These are phyloP conservation scores for Aphelinus certus DNA, from an alignment of 1,140 invertebrate species.

Conservation along the genomic window DNA sequence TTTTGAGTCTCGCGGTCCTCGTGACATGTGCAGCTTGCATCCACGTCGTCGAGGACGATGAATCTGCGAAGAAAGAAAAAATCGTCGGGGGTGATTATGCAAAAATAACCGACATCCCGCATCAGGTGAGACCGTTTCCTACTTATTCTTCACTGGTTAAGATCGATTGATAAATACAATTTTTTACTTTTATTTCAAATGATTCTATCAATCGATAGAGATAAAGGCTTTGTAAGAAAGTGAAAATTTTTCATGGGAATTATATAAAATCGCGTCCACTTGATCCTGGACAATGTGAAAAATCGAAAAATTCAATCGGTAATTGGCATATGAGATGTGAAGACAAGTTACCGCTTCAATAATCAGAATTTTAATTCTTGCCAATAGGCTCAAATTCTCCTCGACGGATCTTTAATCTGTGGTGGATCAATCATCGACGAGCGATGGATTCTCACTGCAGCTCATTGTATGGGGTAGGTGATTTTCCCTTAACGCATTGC, in stretches of 20 bases:
- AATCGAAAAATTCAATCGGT: too few species aligned
- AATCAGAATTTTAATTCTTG: too few species aligned
- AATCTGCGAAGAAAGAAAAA: background rate
- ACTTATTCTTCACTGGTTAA: too few species aligned
- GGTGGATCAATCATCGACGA: constrained; percentile 27
- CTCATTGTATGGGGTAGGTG: constrained; percentile 25
- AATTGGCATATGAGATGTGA: too few species aligned
- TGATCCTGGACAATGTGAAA: too few species aligned
- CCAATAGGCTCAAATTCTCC: constrained; percentile 5
- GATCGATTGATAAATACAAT: too few species aligned
- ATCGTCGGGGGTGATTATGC: constrained; percentile 21
- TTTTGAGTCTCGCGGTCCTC: background rate
- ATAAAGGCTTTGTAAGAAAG: too few species aligned
- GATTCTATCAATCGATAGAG: too few species aligned
- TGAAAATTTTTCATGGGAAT: too few species aligned
- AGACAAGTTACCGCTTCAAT: too few species aligned
- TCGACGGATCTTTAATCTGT: constrained; percentile 1
- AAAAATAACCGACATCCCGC: constrained; percentile 1
- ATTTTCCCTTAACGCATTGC: background rate
- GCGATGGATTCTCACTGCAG: constrained; percentile 26
- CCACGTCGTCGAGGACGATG: background rate
- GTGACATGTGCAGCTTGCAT: background rate
- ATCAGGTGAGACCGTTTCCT: background rate
- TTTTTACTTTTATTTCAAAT: too few species aligned
- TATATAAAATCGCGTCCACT: too few species aligned